A percentile compares a stretch with the other conserved stretches of the same genome.
Conservation (phyloP, 2,113 vertebrate genomes). For the Uria aalge region DNA sequence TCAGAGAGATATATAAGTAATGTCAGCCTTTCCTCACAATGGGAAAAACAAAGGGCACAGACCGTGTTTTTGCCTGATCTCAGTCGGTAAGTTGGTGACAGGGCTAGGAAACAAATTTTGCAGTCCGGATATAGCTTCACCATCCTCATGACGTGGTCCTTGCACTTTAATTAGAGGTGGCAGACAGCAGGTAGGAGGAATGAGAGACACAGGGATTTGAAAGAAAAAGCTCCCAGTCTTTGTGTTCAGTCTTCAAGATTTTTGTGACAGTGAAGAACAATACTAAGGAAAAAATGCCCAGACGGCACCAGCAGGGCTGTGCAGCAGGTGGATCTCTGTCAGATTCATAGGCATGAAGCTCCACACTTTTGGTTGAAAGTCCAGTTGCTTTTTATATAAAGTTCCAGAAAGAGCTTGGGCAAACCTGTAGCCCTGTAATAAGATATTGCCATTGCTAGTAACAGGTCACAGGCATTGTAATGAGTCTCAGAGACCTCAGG, state of each 20-base stretch:
- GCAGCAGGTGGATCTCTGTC: background rate
- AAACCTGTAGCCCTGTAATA: background rate
- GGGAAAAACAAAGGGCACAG: background rate
- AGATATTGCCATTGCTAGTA: background rate
- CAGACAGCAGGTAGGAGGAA: background rate
- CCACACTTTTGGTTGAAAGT: background rate
- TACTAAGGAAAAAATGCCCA: background rate
- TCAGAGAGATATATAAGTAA: background rate
- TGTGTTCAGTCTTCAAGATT: background rate
- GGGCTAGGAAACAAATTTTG: background rate
- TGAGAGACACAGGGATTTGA: background rate
- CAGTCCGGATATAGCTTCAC: background rate
- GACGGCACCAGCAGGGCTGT: background rate
- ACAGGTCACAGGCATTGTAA: background rate
- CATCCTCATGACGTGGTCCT: background rate
- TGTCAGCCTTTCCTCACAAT: background rate
- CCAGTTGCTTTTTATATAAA: background rate
- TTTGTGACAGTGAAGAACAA: background rate
- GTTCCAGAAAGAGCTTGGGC: background rate
- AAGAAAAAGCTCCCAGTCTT: background rate
- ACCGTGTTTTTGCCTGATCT: background rate
- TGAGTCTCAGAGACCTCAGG: background rate
- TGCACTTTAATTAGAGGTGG: constrained; percentile 7
- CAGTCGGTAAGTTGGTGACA: background rate
- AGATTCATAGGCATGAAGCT: background rate